Evolutionary conservation across 2,888 invertebrate genomes (phyloP), one percentile per base, ranked within the genome.

Genomic region (Xestia rhomboidea): DNA sequence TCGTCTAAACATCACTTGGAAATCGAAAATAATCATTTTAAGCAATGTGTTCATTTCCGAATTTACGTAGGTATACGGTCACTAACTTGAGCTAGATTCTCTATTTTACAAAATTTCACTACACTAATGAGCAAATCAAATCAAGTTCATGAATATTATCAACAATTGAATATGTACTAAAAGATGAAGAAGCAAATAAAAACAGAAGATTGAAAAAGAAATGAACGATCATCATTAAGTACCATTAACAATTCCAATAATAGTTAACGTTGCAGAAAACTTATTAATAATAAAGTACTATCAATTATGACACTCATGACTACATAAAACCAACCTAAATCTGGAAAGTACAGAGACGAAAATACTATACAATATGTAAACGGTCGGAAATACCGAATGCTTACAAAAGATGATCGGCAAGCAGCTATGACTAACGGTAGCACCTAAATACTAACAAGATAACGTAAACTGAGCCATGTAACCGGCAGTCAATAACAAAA

Each of bases 401-500:
- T 34, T 73, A 68, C 54, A 68, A 64, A 41, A 54, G 18, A 70
- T 34, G 49, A 68, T 68, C 51, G 60, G 63, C 38, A 72, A 72
- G 66, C 34, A 46, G 38, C n/a, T 18, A 75, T 82, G 70, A 78
- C 64, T 78, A 73, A 84, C 49, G 18, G 72, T 76, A 68, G 73
- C 73, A 74, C 68, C 62, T 72, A 51, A 77, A 73, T 66, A 86
- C 51, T 86, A 76, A 76, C 64, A 69, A 76, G 75, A 80, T 82
- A 80, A 60, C 64, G 68, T 82, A 80, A 77, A 82, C 68, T 64
- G 27, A 72, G 38, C 44, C 67, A 71, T 84, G 63, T 60, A 51
- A 77, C 60, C 24, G 30, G 77, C 64, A 82, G 70, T 67, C 75
- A 83, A 83, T 72, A 81, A 77, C 69, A 85, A 69, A 78, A 71